Conservation (phyloP, 2,888 invertebrate species). For the Caenorhabditis sulstoni region DNA sequence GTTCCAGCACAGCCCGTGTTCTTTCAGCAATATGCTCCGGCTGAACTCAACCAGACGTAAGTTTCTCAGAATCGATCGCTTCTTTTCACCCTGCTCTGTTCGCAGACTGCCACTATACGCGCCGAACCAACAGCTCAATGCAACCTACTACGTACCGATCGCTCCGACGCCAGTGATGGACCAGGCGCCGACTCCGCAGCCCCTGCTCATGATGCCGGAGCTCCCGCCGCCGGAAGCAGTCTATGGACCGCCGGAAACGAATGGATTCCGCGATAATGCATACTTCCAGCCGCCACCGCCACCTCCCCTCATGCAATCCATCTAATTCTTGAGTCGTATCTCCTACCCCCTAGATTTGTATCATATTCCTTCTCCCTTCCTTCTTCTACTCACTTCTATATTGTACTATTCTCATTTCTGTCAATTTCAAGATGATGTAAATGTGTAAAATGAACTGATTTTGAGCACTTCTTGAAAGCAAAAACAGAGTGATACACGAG, state of each 20-base stretch:
- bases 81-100: no score
- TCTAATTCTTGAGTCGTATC: no score
- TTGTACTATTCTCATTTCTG: constrained; percentile 24
- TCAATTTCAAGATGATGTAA: background rate
- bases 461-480: no score
- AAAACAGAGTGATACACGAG: background rate
- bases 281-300: constrained; percentile 26
- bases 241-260: background rate
- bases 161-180: constrained; percentile 27
- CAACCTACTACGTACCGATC: constrained; percentile 18
- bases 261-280: constrained; percentile 1
- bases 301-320: background rate
- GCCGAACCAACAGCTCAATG: background rate
- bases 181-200: constrained; percentile 13
- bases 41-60: constrained; percentile 11
- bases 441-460: background rate
- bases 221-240: background rate
- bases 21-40: background rate
- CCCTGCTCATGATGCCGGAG: constrained; percentile 13
- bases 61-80: background rate
- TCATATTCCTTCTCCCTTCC: background rate
- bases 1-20: constrained; percentile 8
- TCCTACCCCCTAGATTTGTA: background rate
- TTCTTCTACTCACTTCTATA: background rate
- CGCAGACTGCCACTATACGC: constrained; percentile 14